Evolutionary conservation across 2,888 invertebrate genomes (phyloP), one percentile per base, ranked within the genome.

Genomic region (Ceriagrion tenellum): DNA sequence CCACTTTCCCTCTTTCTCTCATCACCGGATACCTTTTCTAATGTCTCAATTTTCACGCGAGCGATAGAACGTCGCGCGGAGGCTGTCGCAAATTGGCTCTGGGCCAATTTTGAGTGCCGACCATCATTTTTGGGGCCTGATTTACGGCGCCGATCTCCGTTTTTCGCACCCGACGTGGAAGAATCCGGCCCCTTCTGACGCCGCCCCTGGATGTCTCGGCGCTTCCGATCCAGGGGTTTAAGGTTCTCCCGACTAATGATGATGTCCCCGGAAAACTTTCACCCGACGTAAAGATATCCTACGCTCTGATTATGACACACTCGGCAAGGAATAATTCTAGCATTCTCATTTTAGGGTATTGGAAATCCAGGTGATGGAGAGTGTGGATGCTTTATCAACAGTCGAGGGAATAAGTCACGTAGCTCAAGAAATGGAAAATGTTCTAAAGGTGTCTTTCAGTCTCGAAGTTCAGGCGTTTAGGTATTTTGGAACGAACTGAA

Each of bases 121-220:
- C 35, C 81, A n/a, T 81, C 12, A 35, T 81, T 35, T 16, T 20
- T 16, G 81, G 69, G n/a, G 18, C 81, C 81, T 81, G 81, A 81
- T 81, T 81, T 81, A 81, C 81, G 81, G 81, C 81, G 30, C 81
- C 81, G 81, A 35, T 35, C 81, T 12, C 16, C 35, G n/a, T 26
- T 81, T 81, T 81, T 81, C 81, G 81, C 81, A 81, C 81, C 81
- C 81, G 81, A 35, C 81, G 81, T 81, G 81, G 10, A 81, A 81
- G 81, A 81, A 81, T 81, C 81, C 81, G 81, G 30, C 81, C 74
- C 30, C 23, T 69, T 26, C 16, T 56, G 16, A 16, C 12, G 47
- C n/a, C n/a, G n/a, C 69, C 69, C 69, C 69, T 81, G 81, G 30
- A 81, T 81, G 13, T 35, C 81, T 81, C 35, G 13, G 81, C 35